Evolutionary conservation across 2,797 vertebrate species (phyloP).

Genomic region (Ceyx erithaca): DNA sequence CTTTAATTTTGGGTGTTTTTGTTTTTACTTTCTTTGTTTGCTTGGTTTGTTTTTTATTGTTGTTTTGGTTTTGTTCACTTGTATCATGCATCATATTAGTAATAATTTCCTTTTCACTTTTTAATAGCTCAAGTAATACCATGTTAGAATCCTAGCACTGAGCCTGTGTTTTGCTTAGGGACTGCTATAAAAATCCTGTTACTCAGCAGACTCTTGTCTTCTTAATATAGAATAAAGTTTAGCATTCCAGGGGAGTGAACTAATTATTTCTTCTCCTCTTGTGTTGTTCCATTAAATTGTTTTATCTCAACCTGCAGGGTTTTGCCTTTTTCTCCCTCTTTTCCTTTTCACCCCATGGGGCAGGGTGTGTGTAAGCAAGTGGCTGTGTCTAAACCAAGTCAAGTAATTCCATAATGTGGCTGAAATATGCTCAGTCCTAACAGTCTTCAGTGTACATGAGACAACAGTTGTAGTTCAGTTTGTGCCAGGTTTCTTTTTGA

Average conservation of each 20-base stretch:
- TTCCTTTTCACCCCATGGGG: not conserved
- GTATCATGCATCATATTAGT: not conserved
- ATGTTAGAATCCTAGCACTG: not conserved
- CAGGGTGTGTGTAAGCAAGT: not conserved
- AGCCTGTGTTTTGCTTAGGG: not conserved
- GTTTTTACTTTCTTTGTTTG: not conserved
- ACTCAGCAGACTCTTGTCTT: not conserved
- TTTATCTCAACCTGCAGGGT: not conserved
- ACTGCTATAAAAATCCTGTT: not conserved
- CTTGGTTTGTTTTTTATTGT: not conserved
- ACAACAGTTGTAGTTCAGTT: not conserved
- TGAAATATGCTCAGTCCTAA: not conserved
- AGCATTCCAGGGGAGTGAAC: not conserved
- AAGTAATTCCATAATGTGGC: not conserved
- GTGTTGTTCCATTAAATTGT: not conserved
- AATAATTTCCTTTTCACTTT: not conserved
- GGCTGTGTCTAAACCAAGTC: not conserved
- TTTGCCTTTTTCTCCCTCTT: not conserved
- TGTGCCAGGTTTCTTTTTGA: not conserved
- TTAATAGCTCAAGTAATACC: not conserved
- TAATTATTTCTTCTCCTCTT: not conserved
- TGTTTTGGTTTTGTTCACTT: not conserved
- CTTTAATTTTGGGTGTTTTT: not conserved
- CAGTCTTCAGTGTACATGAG: not conserved
- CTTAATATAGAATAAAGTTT: not conserved